Percentiles rank a stretch among this genome's conserved stretches.
phyloP scores from a whole-genome alignment of 2,113 vertebrate species.

The Neofelis nebulosa region DNA sequence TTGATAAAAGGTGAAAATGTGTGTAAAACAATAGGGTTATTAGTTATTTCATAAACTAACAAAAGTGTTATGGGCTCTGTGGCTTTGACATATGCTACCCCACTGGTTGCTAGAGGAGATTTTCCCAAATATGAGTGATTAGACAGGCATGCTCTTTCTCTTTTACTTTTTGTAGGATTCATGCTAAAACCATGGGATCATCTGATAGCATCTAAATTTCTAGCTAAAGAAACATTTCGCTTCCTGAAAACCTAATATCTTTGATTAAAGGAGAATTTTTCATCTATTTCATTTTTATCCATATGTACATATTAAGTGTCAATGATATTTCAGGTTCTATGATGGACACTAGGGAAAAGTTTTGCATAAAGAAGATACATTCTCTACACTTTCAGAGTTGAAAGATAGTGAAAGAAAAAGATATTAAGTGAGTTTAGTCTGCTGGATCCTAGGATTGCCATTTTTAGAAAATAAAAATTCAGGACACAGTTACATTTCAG shows the following conservation, averaged over 20 bases:
- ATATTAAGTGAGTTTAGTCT: background rate
- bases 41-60: background rate
- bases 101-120: background rate
- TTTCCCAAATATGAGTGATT: background rate
- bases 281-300: background rate
- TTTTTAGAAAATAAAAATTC: background rate
- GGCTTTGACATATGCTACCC: background rate
- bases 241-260: background rate
- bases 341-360: background rate
- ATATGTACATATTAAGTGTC: background rate
- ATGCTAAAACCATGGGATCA: background rate
- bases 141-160: background rate
- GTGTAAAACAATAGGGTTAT: background rate
- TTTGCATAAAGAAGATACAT: background rate
- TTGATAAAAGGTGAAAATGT: background rate
- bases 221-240: background rate
- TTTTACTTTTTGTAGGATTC: background rate
- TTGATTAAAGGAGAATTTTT: background rate
- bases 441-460: background rate
- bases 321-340: background rate
- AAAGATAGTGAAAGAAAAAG: background rate
- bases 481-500: background rate
- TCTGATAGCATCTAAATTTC: background rate
- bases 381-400: background rate
- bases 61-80: background rate